Evolutionary conservation across 1,140 invertebrate genomes (phyloP).

Genomic region (Sitodiplosis mosellana): DNA sequence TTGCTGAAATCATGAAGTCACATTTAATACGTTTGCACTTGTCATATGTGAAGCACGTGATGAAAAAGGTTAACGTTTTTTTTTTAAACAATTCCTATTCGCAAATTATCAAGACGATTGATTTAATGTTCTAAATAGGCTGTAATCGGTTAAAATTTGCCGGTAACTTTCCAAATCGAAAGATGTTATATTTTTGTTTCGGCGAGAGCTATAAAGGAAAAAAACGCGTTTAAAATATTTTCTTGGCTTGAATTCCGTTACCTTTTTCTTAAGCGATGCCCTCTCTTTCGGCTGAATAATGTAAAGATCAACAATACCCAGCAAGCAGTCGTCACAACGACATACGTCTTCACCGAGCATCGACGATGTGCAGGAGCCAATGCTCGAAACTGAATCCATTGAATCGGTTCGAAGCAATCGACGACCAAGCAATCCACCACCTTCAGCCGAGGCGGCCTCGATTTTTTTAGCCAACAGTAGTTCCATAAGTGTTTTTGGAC

Average conservation of each 20-base stretch:
- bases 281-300: slow-evolving; percentile 36
- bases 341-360: slow-evolving; percentile 48
- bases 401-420: slow-evolving; percentile 50
- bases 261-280: slow-evolving; percentile 40
- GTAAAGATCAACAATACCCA: slow-evolving; percentile 58
- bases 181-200: no score
- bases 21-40: no score
- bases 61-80: no score
- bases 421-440: slow-evolving; percentile 19
- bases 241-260: slow-evolving; percentile 11
- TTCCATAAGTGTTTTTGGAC: slow-evolving; percentile 55
- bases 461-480: slow-evolving; percentile 56
- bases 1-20: no score
- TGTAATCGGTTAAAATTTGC: no score
- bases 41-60: no score
- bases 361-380: slow-evolving; percentile 43
- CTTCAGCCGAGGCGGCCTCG: slow-evolving; percentile 31
- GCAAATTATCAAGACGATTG: no score
- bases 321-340: slow-evolving; percentile 61
- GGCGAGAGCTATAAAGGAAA: no score
- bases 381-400: slow-evolving; percentile 55
- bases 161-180: no score
- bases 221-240: background rate
- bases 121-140: no score
- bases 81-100: no score